Evolutionary conservation across 1,140 invertebrate species (phyloP), one percentile per base, ranked within the genome.

Genomic region (Zaprionus davidi): DNA sequence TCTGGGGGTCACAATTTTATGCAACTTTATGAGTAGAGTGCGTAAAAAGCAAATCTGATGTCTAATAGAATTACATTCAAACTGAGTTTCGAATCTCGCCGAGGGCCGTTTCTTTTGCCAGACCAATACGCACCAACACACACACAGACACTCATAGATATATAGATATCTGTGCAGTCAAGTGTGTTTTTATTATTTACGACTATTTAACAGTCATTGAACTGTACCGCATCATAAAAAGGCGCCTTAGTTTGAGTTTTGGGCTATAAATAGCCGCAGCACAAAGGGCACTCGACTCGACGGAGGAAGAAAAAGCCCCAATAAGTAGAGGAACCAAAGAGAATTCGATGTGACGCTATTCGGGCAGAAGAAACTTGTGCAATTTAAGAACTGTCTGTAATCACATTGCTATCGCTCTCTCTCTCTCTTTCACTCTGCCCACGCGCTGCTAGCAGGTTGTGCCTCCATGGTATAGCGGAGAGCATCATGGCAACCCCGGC

Each of bases 391-490:
- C 79, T 70, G 44, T 62, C 62, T 78, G 70, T 82, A 64, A 53
- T 15, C 20, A 44, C 41, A 70, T 34, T 51, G n/a, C 66, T 44
- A 55, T 57, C 49, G 38, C 24, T 70, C 13, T 66, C 34, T 49
- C 28, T 56, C 55, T 28, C 13, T 28, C 24, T 22, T 17, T 71
- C 13, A 15, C 1, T n/a, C 38, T 41, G 17, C 17, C 11, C 20
- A 13, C 41, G 41, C n/a, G 2, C n/a, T 51, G 46, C 20, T 20
- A 51, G 26, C 34, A 93, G 92, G 84, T 92, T 64, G 81, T 91
- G 3, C 92, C 92, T 0, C 75, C 91, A 17, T 92, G 92, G 92
- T 86, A 92, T 66, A 91, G 86, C 46, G 79, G 77, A 17, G 90
- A 86, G 62, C 88, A 76, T 41, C 65, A 66, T 17, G 71, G 87